phyloP scores from a whole-genome alignment of 2,113 vertebrate genomes.

The Pardalotus punctatus region DNA sequence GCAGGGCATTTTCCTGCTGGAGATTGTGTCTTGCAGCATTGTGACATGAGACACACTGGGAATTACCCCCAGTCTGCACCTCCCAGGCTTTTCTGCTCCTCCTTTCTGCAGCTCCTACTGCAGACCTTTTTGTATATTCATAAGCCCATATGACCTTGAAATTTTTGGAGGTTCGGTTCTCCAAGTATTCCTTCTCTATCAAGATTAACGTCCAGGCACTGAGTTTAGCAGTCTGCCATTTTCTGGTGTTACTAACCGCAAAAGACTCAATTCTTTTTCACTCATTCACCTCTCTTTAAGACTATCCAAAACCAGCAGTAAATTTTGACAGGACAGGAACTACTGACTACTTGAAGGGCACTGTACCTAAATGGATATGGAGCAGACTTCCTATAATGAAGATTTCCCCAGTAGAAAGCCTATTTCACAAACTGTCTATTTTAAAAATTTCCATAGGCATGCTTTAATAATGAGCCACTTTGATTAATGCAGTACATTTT shows the following conservation, averaged over 20 bases:
- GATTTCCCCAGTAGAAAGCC: neutral
- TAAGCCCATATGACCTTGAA: neutral
- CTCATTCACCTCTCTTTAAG: neutral
- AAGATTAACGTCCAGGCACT: neutral
- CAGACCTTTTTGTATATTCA: rapidly evolving
- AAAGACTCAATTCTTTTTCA: neutral
- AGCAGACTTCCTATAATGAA: neutral
- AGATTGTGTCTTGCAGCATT: neutral
- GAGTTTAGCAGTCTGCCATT: neutral
- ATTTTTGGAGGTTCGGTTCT: neutral
- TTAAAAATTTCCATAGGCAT: neutral
- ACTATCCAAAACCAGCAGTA: neutral
- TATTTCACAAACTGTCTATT: neutral
- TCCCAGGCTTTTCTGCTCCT: neutral
- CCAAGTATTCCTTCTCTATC: neutral
- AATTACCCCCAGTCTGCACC: neutral
- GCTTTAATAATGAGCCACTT: neutral
- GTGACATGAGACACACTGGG: neutral
- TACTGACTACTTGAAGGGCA: neutral
- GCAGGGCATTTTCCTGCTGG: neutral
- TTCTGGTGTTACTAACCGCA: neutral
- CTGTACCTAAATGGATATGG: neutral
- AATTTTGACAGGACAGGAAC: neutral
- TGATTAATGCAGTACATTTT: neutral
- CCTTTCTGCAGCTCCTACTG: neutral